Base-by-base conservation (phyloP, 1,140 invertebrate species). In the Musca vetustissima region DNA sequence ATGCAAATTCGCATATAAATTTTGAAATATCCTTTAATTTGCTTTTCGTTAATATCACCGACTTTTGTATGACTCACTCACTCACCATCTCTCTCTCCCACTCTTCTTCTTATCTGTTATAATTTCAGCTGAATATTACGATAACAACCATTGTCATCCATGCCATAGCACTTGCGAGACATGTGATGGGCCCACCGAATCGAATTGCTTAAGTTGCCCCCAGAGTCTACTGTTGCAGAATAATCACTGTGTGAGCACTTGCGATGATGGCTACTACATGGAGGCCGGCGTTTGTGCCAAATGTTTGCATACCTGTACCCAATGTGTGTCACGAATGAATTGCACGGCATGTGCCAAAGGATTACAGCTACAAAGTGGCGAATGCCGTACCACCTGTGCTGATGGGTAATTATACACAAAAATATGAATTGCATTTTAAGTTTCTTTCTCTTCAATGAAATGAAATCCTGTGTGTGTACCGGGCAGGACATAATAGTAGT, bases 251-350 rank as follows among this genome's bases (percentile, higher is more conserved):
- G 89, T 93, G 1, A 85, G 87, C 3, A 86, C 88, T 64, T 94
- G 92, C 78, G 88, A 89, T 64, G 86, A 87, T 57, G 91, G 91
- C 0, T 91, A 85, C 75, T 94, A 89, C 74, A 84, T 88, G 67
- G 88, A 90, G 55, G 86, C 86, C 8, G 88, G 88, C 1, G 80
- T 88, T 1, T 94, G 93, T 75, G 84, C 88, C 1, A 90, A 89
- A 1, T 95, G 93, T 76, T 74, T 91, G 47, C 91, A 93, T 73
- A 91, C 91, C 0, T 95, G 93, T 78, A 85, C 86, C 0, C 88
- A 89, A 21, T 95, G 93, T 75, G 87, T 88, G 1, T 91, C 91
- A 0, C 86, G 90, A 67, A 85, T 89, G 49, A 92, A 93, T 72
- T 95, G 93, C 74, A 93, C 90, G 1, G 84, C 88, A 2, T 95